A percentile compares a stretch with the other conserved stretches of the same genome.
Evolutionary conservation across 2,888 invertebrate species (phyloP).

Genomic region (Thyatira batis): DNA sequence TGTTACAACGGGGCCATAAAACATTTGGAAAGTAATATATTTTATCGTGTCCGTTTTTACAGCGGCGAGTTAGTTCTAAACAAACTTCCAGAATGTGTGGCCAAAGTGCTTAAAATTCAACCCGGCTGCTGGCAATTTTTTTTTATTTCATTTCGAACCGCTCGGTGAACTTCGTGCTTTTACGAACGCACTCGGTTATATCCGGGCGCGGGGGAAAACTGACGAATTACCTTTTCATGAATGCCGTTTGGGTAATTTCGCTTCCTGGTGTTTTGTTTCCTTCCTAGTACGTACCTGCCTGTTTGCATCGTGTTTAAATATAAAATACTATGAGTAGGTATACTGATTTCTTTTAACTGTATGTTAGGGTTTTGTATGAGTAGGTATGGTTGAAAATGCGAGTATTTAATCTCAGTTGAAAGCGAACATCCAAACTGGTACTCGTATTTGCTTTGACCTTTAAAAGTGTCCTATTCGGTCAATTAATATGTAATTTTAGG

Average conservation of each 20-base stretch:
- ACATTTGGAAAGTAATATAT: slow-evolving; percentile 40
- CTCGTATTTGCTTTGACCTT: no score
- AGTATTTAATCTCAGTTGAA: no score
- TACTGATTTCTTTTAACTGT: no score
- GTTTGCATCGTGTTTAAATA: not conserved
- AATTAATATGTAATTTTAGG: no score
- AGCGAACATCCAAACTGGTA: no score
- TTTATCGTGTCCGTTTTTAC: slow-evolving; percentile 58
- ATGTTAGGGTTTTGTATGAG: no score
- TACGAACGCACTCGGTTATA: slow-evolving; percentile 18
- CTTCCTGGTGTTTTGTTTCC: not conserved
- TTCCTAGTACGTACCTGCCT: not conserved
- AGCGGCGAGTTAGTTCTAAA: slow-evolving; percentile 59
- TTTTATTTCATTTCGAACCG: slow-evolving; percentile 46
- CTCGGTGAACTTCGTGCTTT: slow-evolving; percentile 39
- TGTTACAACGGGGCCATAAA: slow-evolving; percentile 22
- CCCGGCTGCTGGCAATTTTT: slow-evolving; percentile 55
- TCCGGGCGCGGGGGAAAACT: slow-evolving; percentile 7
- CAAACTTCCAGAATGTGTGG: slow-evolving; percentile 59
- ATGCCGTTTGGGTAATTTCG: slow-evolving; percentile 4
- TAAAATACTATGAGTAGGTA: not conserved
- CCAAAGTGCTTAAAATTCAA: slow-evolving; percentile 55
- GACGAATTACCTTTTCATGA: slow-evolving; percentile 7
- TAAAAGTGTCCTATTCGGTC: no score
- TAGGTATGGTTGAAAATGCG: no score